Conservation (phyloP, 2,113 vertebrate genomes). For the Amazona vittata region DNA sequence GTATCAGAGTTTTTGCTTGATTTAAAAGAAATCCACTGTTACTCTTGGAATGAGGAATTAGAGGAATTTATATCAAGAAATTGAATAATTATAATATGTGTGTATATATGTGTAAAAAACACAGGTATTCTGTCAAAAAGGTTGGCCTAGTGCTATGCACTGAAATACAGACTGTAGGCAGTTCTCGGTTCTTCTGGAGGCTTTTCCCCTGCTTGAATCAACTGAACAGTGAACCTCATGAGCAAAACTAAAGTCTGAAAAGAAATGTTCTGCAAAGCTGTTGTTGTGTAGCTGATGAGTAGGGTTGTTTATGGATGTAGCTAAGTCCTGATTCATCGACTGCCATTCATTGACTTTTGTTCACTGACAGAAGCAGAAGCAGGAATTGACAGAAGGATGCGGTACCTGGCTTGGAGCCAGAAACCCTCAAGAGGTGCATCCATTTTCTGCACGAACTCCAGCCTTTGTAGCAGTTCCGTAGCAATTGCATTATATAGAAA, state of each 20-base stretch:
- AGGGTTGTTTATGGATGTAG: background rate
- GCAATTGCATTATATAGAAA: background rate
- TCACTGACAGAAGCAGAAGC: background rate
- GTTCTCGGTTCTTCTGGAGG: background rate
- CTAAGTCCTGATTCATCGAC: background rate
- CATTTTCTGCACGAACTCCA: background rate
- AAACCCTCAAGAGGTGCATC: conserved; percentile 14
- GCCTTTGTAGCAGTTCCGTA: background rate
- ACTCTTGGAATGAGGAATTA: background rate
- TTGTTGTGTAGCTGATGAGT: background rate
- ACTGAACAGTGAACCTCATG: background rate
- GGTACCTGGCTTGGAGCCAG: conserved; percentile 30
- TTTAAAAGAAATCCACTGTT: background rate
- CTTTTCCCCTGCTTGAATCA: background rate
- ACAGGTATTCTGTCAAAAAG: background rate
- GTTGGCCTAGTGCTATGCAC: background rate
- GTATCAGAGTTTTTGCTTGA: background rate
- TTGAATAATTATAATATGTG: background rate
- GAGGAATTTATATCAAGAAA: background rate
- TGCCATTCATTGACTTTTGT: background rate
- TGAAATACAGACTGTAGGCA: background rate
- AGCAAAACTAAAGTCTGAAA: background rate
- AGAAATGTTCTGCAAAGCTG: background rate
- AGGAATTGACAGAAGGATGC: conserved; percentile 39
- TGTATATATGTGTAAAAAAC: background rate